Percentiles rank a stretch among this genome's conserved stretches.
Evolutionary conservation across 2,888 invertebrate species (phyloP).

Genomic region (Trypoxylon attenuatum): DNA sequence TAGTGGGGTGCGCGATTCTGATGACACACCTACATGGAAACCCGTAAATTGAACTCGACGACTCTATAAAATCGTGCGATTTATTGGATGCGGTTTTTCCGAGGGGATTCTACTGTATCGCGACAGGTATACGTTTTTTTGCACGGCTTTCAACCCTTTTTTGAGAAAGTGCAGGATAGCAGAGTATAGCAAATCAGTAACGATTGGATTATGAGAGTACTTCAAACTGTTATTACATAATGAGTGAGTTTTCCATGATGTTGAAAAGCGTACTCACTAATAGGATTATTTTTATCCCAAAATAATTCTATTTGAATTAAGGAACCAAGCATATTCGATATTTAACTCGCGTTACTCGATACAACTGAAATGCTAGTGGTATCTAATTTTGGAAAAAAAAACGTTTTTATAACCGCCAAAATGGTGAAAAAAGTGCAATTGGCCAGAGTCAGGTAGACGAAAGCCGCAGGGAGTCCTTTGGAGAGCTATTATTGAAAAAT

Average conservation of each 20-base stretch:
- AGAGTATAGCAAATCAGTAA: neutral
- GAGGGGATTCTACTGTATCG: neutral
- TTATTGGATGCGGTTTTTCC: neutral
- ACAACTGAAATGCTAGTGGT: no score
- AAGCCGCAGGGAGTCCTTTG: constrained; percentile 36
- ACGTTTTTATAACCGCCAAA: neutral
- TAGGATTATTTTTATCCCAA: no score
- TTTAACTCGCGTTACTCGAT: no score
- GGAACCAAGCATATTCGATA: no score
- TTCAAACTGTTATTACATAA: neutral
- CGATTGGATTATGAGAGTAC: neutral
- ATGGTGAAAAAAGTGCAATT: constrained; percentile 14
- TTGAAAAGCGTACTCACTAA: no score
- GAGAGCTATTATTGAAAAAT: constrained; percentile 57
- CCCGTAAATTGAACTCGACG: neutral
- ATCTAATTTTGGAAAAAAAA: no score
- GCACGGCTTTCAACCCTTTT: neutral
- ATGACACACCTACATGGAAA: constrained; percentile 4
- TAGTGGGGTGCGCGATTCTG: neutral
- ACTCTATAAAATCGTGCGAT: neutral
- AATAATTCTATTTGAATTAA: no score
- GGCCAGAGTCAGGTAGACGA: constrained; percentile 34
- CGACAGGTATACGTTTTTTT: neutral
- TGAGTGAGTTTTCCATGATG: no score
- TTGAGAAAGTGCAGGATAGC: neutral